Evolutionary conservation across 2,113 vertebrate species (phyloP).

Genomic region (Jacana jacana): DNA sequence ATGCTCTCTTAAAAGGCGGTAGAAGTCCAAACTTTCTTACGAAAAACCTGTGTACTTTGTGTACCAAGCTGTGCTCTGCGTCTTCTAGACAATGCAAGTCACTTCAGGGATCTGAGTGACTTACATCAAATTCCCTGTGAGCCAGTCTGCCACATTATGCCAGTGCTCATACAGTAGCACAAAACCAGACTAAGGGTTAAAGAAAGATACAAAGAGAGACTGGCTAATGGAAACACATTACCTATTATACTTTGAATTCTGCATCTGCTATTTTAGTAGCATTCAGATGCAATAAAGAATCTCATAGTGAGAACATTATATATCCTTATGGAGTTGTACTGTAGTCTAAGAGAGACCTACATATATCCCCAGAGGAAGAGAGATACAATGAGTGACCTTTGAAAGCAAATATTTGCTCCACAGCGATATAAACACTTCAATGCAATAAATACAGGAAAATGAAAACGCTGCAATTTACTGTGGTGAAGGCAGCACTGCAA

Average conservation of each 20-base stretch:
- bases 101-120: background rate
- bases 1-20: background rate
- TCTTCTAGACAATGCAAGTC: background rate
- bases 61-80: background rate
- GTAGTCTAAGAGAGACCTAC: background rate
- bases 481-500: background rate
- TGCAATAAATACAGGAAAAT: constrained; percentile 56
- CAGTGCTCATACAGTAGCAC: background rate
- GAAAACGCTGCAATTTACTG: constrained; percentile 41
- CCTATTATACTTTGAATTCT: background rate
- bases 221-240: background rate
- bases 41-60: background rate
- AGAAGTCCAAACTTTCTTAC: background rate
- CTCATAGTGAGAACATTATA: background rate
- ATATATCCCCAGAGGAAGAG: background rate
- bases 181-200: background rate
- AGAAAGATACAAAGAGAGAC: background rate
- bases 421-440: constrained; percentile 50
- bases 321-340: background rate
- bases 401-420: constrained; percentile 58
- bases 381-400: constrained; percentile 44
- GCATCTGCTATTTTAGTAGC: background rate
- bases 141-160: rapidly evolving
- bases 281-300: background rate
- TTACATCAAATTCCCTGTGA: background rate